Percentiles rank a stretch among this genome's conserved stretches.
phyloP scores from a whole-genome alignment of 2,113 vertebrate genomes.

The Coryphaenoides rupestris region DNA sequence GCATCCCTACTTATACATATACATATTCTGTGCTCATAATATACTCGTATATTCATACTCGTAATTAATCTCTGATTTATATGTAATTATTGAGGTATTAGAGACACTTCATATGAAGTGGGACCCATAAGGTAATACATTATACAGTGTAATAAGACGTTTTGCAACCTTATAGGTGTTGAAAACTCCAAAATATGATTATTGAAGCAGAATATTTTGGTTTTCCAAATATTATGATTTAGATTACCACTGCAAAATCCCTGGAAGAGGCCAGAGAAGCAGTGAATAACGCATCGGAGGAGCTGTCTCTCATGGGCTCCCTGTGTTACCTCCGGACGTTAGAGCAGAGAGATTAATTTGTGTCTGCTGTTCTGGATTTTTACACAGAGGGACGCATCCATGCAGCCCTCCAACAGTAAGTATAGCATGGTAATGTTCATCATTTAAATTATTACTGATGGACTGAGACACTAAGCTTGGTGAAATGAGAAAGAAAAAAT shows the following conservation, averaged over 20 bases:
- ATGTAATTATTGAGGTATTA: conserved; percentile 5
- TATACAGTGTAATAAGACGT: too few relatives aligned
- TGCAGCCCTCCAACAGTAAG: too few relatives aligned
- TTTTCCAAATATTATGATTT: not conserved
- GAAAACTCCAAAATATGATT: not conserved
- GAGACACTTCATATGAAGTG: conserved; percentile 1
- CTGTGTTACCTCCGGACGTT: conserved; percentile 5
- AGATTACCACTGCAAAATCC: conserved; percentile 8
- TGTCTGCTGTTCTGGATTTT: conserved; percentile 3
- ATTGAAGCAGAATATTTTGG: not conserved
- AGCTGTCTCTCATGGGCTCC: conserved; percentile 7
- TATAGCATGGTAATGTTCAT: not conserved
- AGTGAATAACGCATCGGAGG: conserved; percentile 7
- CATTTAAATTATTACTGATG: too few relatives aligned
- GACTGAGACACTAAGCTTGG: conserved; percentile 1
- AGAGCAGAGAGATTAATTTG: conserved; percentile 4
- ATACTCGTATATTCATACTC: not conserved
- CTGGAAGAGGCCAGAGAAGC: conserved; percentile 18
- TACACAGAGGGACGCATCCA: too few relatives aligned
- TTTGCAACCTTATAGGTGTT: too few relatives aligned
- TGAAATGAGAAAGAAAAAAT: not conserved
- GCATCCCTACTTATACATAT: too few relatives aligned
- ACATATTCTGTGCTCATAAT: not conserved
- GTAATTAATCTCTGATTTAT: not conserved
- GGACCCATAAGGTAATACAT: not conserved